phyloP scores from a whole-genome alignment of 2,113 vertebrate genomes.

The Uria aalge region DNA sequence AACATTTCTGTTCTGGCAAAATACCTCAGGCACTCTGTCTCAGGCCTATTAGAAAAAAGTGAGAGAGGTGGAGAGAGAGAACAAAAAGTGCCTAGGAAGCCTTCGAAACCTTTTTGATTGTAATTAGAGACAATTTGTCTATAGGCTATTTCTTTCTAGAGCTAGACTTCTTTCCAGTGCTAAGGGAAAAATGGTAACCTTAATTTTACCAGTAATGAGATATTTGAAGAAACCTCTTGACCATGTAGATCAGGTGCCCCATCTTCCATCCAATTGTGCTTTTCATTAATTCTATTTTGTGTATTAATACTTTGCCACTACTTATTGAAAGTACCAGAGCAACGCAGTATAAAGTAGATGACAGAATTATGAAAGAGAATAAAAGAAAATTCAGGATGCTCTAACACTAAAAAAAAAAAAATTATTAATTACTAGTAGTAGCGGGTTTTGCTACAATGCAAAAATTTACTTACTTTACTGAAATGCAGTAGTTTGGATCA shows the following conservation, averaged over 20 bases:
- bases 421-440: not conserved
- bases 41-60: not conserved
- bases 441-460: not conserved
- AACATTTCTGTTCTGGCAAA: not conserved
- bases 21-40: not conserved
- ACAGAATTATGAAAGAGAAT: not conserved
- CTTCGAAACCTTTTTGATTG: not conserved
- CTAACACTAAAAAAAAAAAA: not conserved
- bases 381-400: not conserved
- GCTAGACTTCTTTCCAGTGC: not conserved
- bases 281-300: not conserved
- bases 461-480: not conserved
- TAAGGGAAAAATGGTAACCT: not conserved
- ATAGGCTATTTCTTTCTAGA: not conserved
- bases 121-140: slow-evolving; percentile 33
- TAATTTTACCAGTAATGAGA: not conserved
- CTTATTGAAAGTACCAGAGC: not conserved
- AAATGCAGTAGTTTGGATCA: not conserved
- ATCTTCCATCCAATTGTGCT: not conserved
- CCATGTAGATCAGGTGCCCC: not conserved
- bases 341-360: not conserved
- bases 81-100: not conserved
- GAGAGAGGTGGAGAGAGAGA: not conserved
- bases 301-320: not conserved
- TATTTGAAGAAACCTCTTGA: not conserved